Base-by-base conservation (phyloP, 1,140 invertebrate genomes). In the Ruditapes philippinarum region DNA sequence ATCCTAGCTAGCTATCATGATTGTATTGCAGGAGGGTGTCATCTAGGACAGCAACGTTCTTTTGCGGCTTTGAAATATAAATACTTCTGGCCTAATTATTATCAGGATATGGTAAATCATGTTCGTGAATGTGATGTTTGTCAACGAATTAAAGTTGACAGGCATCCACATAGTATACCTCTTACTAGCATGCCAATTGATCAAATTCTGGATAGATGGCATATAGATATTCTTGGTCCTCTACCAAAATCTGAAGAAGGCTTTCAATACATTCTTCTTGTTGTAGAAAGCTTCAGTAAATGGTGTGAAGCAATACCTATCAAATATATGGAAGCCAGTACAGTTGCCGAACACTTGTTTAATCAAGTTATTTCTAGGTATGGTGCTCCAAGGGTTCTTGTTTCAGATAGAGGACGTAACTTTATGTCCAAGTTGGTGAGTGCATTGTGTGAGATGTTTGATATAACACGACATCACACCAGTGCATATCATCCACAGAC, bases 381-480 rank as follows among this genome's bases (percentile, higher is more conserved):
- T 78, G 91, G 91, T 81, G 89, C 73, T 28, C 89, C 88, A 38
- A 14, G 74, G 11, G 36, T 73, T 0, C 25, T 91, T 2, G 57
- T 93, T 11, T 70, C 82, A 28, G 91, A 93, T 38, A 19, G 89
- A 73, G 91, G 91, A 14, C 11, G 19, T 25, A 86, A 89, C 14
- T 93, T 92, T 51, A 65, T 89, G 68, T 91, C 88, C 14, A 86
- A 82, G 38, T 40, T 92, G 33, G 84, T 90, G 12, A 31, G 28
- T 36, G 78, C 82, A 40, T 9, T 92, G n/a, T 91, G 91, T 74
- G 70, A 88, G 12, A n/a, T n/a, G n/a, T 91, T 90, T 49, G 36
- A 90, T 68, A 87, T 92, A n/a, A 89, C 81, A n/a, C 38, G 89
- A 38, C 87, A 90, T n/a, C 38, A 81, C 33, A 91, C 90, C n/a